phyloP scores from a whole-genome alignment of 1,140 invertebrate genomes.

The Dendroctonus valens region DNA sequence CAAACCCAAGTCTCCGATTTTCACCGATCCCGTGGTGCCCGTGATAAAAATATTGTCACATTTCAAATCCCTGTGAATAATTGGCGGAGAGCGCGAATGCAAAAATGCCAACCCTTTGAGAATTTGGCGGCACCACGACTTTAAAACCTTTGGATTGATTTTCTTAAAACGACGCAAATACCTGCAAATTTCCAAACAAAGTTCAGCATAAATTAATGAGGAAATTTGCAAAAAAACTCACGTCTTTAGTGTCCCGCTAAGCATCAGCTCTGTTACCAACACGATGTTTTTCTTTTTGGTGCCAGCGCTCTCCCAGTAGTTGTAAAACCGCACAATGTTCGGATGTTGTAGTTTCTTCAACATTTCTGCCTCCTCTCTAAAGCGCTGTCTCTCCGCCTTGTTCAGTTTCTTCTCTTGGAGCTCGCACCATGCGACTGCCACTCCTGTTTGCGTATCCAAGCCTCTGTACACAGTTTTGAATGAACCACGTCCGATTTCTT shows the following conservation, averaged over 20 bases:
- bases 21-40: slow-evolving; percentile 94
- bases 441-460: slow-evolving; percentile 95
- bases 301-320: slow-evolving; percentile 96
- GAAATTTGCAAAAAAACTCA: slow-evolving; percentile 52
- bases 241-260: slow-evolving; percentile 98
- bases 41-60: slow-evolving; percentile 99
- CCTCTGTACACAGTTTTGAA: slow-evolving; percentile 99
- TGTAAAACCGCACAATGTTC: slow-evolving; percentile 99
- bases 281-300: slow-evolving; percentile 92
- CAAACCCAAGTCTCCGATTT: slow-evolving; percentile 98
- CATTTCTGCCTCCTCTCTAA: slow-evolving; percentile 99
- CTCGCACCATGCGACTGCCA: slow-evolving; percentile 99
- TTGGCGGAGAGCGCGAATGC: slow-evolving; percentile 94
- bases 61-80: slow-evolving; percentile 94
- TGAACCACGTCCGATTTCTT: slow-evolving; percentile 91
- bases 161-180: slow-evolving; percentile 97
- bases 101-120: slow-evolving; percentile 96
- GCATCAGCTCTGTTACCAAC: slow-evolving; percentile 98
- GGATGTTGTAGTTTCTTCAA: slow-evolving; percentile 98
- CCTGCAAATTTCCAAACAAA: slow-evolving; percentile 53
- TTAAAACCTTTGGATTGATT: slow-evolving; percentile 96
- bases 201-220: slow-evolving; percentile 17
- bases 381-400: slow-evolving; percentile 88
- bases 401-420: slow-evolving; percentile 89
- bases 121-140: slow-evolving; percentile 99